A percentile compares a stretch with the other conserved stretches of the same genome.
phyloP scores from a whole-genome alignment of 2,113 vertebrate genomes.

The Stigmatopora nigra region DNA sequence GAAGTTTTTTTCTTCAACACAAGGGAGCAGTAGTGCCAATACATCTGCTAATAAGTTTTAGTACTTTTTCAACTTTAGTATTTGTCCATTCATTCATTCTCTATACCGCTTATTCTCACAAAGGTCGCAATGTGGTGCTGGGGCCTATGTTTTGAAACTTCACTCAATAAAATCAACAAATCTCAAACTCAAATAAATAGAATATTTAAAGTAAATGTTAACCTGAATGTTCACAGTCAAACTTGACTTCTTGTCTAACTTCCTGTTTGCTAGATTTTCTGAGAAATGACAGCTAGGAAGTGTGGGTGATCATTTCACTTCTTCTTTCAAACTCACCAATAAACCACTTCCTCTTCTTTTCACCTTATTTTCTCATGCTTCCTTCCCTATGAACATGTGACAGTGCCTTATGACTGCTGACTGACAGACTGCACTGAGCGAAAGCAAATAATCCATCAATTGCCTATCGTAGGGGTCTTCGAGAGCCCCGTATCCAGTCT shows the following conservation, averaged over 20 bases:
- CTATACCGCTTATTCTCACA: no score
- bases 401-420: background rate
- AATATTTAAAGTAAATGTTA: background rate
- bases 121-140: no score
- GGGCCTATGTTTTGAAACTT: no score
- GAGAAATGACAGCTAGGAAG: conserved; percentile 51
- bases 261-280: conserved; percentile 58
- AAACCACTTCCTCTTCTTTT: conserved; percentile 41
- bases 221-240: background rate
- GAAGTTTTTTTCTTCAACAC: background rate
- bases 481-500: no score
- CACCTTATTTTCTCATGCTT: background rate
- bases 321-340: conserved; percentile 35
- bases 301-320: conserved; percentile 50
- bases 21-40: no score
- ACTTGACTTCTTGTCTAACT: conserved; percentile 35
- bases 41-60: no score
- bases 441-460: background rate
- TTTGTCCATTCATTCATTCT: no score
- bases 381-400: background rate
- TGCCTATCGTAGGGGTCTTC: no score
- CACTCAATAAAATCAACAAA: no score
- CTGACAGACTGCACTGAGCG: background rate
- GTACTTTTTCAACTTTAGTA: no score
- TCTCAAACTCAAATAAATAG: no score